phyloP scores from a whole-genome alignment of 2,888 invertebrate genomes.

The Piscicola geometra region DNA sequence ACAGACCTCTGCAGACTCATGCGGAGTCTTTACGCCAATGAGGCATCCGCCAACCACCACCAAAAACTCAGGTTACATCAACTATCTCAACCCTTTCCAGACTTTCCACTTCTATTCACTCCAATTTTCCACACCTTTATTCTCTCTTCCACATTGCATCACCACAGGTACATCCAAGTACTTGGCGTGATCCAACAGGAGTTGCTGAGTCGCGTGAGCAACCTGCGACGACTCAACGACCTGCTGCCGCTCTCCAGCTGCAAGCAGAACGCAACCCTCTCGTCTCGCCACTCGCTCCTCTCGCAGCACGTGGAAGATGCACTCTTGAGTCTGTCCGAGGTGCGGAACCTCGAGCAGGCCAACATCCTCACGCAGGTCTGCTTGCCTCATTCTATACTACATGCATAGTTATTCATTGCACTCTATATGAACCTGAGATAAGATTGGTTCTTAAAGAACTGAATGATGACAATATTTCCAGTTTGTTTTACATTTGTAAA shows the following conservation, averaged over 20 bases:
- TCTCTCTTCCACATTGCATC: not conserved
- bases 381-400: not conserved
- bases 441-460: too few species aligned
- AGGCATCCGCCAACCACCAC: not conserved
- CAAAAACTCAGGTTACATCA: not conserved
- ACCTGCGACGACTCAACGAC: not conserved
- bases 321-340: not conserved
- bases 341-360: slow-evolving; percentile 3
- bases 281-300: not conserved
- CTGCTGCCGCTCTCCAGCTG: not conserved
- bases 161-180: not conserved
- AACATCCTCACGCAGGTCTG: not conserved
- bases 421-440: too few species aligned
- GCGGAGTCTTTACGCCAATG: not conserved
- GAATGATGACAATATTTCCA: too few species aligned
- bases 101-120: too few species aligned
- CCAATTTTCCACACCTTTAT: too few species aligned
- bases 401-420: not conserved
- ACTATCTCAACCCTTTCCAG: too few species aligned
- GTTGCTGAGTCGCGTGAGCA: not conserved
- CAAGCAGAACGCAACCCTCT: not conserved
- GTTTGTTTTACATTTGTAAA: too few species aligned
- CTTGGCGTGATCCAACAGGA: not conserved
- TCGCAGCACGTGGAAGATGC: slow-evolving; percentile 1
- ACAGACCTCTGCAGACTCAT: slow-evolving; percentile 2